Base-by-base conservation (phyloP, 2,888 invertebrate genomes). In the Volucella zonaria region DNA sequence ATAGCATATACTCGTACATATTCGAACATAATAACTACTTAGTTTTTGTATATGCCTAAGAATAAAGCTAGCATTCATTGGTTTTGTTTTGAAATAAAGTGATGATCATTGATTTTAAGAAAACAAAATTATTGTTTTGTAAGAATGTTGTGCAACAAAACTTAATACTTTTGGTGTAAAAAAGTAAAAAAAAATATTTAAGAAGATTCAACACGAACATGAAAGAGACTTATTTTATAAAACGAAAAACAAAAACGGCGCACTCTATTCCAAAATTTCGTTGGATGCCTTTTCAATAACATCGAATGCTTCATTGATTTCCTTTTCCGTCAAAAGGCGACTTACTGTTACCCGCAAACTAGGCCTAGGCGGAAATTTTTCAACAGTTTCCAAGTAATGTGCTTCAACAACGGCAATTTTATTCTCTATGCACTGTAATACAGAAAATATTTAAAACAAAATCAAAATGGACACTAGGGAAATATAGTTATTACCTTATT, bases 271-370 rank as follows among this genome's bases (percentile, higher is more conserved):
- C 66, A 93, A 88, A 85, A 93, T 87, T 83, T 90, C 88, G 68
- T 89, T 90, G 11, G 92, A 89, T 70, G 93, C 92, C 73, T 89
- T 89, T 85, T 93, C 92, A 45, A 94, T 89, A 11, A 91, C 90
- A 4, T 90, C 88, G 45, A 92, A 89, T 1, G 92, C 92, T 61
- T 89, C 89, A 42, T 91, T 77, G n/a, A 97, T 94, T 86, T 95
- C 95, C 0, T 93, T 92, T 71, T 94, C 92, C 0, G 93, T 93
- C 12, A 97, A 90, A 67, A 94, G 93, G 47, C 93, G 93, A 89
- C 95, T 96, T 0, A 95, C 93, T 0, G 95, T 94, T 51, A 97
- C 90, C 58, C 96, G 93, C 58, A 97, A 94, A 81, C 96, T 96
- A 1, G 96, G 95, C 85, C 94, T 93, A 0, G 95, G 95, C 42